Conservation (phyloP, 2,797 vertebrate species). For the Cossypha caffra region DNA sequence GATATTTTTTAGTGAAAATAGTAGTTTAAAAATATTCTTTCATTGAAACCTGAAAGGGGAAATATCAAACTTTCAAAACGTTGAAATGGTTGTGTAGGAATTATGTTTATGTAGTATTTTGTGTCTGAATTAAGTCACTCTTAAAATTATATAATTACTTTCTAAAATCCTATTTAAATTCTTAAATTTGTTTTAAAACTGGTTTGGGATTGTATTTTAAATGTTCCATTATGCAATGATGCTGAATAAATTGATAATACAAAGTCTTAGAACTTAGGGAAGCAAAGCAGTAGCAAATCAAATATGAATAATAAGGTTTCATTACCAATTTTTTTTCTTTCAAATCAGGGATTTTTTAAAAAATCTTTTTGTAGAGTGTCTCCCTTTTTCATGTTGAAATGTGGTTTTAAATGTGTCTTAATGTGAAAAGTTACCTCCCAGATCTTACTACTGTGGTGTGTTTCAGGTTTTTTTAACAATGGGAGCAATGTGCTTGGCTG, state of each 20-base stretch:
- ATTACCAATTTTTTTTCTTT: background rate
- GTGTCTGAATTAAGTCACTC: background rate
- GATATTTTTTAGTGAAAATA: background rate
- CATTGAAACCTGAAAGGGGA: background rate
- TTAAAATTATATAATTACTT: background rate
- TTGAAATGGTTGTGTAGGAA: background rate
- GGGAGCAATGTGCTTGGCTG: background rate
- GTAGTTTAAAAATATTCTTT: background rate
- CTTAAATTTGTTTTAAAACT: background rate
- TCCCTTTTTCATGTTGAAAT: background rate
- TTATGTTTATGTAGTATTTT: background rate
- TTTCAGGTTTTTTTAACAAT: background rate
- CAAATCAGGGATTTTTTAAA: background rate
- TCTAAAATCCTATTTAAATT: background rate
- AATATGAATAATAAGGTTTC: background rate
- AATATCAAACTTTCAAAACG: background rate
- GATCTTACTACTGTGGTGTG: background rate
- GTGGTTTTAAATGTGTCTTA: background rate
- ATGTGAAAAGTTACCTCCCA: background rate
- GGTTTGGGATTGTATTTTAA: background rate
- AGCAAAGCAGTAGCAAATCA: background rate
- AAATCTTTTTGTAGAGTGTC: accelerated
- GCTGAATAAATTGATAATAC: background rate
- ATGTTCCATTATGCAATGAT: background rate
- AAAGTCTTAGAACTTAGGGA: background rate